phyloP scores from a whole-genome alignment of 2,113 vertebrate genomes.

The Scalopus aquaticus region DNA sequence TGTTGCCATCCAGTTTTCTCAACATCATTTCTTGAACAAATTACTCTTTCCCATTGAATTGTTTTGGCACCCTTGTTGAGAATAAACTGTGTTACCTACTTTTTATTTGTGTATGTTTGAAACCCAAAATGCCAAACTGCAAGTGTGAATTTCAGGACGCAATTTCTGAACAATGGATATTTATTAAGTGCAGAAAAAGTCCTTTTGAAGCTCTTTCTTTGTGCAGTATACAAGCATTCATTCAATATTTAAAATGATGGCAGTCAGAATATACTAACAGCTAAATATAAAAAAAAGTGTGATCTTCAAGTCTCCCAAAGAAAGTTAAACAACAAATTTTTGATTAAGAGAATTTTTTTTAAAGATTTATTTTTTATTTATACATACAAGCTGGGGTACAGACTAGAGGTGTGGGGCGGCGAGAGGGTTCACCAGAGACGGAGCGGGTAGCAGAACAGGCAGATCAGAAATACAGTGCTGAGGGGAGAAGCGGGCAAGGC shows the following conservation, averaged over 20 bases:
- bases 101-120: conserved; percentile 21
- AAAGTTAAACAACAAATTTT: conserved; percentile 20
- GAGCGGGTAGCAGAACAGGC: no score
- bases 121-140: not conserved
- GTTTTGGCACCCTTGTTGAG: not conserved
- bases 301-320: conserved; percentile 28
- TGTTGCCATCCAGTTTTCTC: not conserved
- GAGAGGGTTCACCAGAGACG: no score
- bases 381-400: no score
- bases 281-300: conserved; percentile 2
- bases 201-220: not conserved
- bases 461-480: no score
- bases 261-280: not conserved
- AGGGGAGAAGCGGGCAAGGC: no score
- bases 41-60: not conserved
- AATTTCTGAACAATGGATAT: not conserved
- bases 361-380: no score
- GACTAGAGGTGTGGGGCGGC: no score
- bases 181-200: not conserved
- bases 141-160: conserved; percentile 15
- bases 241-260: conserved; percentile 21
- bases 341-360: no score
- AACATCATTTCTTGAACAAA: not conserved
- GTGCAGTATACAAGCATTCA: not conserved
- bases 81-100: not conserved